Evolutionary conservation across 64 coral and sea anemone genomes (phyloP), one percentile per base, ranked within the genome.

Genomic region (Montipora efflorescens): DNA sequence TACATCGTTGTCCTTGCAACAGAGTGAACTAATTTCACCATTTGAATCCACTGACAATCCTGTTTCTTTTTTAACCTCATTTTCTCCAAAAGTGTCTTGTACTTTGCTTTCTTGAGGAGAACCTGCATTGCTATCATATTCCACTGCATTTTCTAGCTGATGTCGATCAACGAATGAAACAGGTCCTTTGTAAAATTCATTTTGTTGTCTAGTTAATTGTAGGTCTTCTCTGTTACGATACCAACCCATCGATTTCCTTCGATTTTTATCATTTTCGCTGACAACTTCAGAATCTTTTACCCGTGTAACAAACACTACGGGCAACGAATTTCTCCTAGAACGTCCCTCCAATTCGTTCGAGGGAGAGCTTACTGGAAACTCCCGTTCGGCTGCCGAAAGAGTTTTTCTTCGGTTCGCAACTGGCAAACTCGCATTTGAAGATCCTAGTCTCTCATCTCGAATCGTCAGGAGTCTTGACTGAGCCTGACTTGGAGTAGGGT

Each of bases 301-400:
- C 10, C 25, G 10, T 13, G 8, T 45, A 22, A 72, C 47, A 86
- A 49, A 50, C 18, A 71, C 68, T 15, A 72, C 0, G 12, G 82
- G 82, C n/a, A 86, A 66, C 9, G 82, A 86, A 67, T 51, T 86
- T 1, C 64, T 69, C 50, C 82, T 86, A 19, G 66, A 12, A 51
- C 82, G 82, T 16, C 0, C 4, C 6, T 72, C 44, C 8, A 49
- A 8, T 19, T 51, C 58, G 5, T 66, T 47, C 8, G 81, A 45
- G 2, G 55, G 80, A 14, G 80, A 22, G 3, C 0, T 51, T 15
- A 78, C 4, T 19, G 49, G 14, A 78, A 78, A 50, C 5, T 78
- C 18, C 13, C 48, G 48, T 15, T 6, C 44, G 7, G 76, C 49
- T 3, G 11, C 47, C 48, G 66, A 21, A 51, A 86, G 8, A 86